Evolutionary conservation across 1,140 invertebrate genomes (phyloP).

Genomic region (Dysdera silvatica): DNA sequence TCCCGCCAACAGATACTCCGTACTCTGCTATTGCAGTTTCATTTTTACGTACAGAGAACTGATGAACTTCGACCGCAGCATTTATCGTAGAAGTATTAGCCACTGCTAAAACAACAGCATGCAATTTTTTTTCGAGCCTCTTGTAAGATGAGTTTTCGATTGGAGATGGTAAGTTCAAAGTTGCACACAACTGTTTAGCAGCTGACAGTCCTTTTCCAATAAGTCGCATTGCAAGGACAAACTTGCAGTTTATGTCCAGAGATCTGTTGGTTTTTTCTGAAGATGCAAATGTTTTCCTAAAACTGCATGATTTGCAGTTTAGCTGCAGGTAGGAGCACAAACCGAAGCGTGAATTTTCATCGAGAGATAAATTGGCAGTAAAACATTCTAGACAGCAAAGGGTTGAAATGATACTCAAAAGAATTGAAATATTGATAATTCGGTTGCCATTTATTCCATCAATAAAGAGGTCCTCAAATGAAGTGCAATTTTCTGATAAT

Average conservation of each 20-base stretch:
- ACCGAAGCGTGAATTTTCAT: background rate
- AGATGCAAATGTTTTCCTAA: no score
- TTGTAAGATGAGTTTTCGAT: background rate
- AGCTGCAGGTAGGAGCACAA: no score
- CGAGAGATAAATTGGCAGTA: background rate
- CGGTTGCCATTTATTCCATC: no score
- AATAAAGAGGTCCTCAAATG: no score
- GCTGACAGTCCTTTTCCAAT: background rate
- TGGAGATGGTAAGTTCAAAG: background rate
- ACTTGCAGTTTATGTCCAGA: background rate
- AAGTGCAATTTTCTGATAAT: no score
- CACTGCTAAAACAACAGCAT: background rate
- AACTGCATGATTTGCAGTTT: no score
- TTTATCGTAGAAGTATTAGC: no score
- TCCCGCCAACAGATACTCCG: background rate
- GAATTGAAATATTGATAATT: background rate
- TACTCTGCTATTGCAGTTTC: conserved; percentile 3
- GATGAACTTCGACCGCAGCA: no score
- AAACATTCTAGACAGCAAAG: background rate
- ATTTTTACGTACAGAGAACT: no score
- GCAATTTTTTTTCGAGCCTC: background rate
- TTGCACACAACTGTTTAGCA: background rate
- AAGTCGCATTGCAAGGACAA: background rate
- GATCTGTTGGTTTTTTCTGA: no score
- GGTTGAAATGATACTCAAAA: background rate